Percentiles rank a stretch among this genome's conserved stretches.
phyloP scores from a whole-genome alignment of 2,113 vertebrate species.

The Ranitomeya imitator region DNA sequence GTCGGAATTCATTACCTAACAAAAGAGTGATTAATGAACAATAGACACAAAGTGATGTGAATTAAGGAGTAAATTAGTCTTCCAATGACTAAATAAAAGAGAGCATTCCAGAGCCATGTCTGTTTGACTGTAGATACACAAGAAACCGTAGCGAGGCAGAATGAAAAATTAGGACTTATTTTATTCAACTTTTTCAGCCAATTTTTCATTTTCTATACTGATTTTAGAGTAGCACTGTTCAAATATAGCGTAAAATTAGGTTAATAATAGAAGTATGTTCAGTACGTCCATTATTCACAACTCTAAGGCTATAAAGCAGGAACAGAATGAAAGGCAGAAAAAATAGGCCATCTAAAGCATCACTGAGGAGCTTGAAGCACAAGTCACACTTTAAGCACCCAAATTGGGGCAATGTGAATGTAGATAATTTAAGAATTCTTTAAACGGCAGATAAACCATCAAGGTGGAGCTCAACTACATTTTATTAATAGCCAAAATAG shows the following conservation, averaged over 20 bases:
- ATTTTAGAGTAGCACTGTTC: neutral
- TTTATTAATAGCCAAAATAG: too few species aligned
- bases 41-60: constrained; percentile 7
- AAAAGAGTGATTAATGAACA: constrained; percentile 40
- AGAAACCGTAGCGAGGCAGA: neutral
- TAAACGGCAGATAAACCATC: too few species aligned
- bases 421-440: too few species aligned
- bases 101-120: neutral
- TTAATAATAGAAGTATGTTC: neutral
- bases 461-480: too few species aligned
- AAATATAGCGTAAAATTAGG: neutral
- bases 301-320: neutral
- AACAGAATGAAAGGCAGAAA: neutral
- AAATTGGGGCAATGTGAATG: too few species aligned
- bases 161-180: neutral
- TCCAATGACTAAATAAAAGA: constrained; percentile 35
- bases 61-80: constrained; percentile 44
- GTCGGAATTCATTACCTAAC: constrained; percentile 31
- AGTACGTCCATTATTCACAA: neutral
- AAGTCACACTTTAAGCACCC: too few species aligned
- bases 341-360: neutral
- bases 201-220: neutral
- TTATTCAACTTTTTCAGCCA: neutral
- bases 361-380: too few species aligned
- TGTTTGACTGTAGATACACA: constrained; percentile 41